phyloP scores from a whole-genome alignment of 2,888 invertebrate species.

The Apodemia mormo region DNA sequence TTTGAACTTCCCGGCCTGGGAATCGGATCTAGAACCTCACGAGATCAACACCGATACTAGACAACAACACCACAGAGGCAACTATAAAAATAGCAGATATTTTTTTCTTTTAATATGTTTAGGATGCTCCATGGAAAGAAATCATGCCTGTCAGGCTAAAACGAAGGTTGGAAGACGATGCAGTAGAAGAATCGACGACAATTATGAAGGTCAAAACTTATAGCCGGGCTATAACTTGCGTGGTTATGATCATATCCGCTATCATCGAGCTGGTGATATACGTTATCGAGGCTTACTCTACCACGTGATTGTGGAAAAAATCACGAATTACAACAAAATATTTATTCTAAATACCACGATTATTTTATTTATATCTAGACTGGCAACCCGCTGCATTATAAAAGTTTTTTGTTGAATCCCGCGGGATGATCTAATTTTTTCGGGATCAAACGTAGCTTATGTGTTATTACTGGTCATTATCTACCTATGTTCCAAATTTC shows the following conservation, averaged over 20 bases:
- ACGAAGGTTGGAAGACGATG: conserved; percentile 39
- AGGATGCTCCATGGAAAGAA: conserved; percentile 58
- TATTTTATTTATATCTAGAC: no score
- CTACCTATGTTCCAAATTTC: no score
- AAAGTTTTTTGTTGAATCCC: no score
- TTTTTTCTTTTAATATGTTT: conserved; percentile 22
- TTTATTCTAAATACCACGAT: neutral
- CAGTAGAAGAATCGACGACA: conserved; percentile 22
- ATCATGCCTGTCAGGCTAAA: conserved; percentile 50
- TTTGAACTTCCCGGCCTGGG: no score
- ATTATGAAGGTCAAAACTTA: conserved; percentile 49
- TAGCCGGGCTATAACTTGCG: conserved; percentile 53
- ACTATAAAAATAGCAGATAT: no score
- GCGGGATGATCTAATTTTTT: no score
- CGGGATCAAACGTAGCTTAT: no score
- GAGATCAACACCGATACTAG: no score
- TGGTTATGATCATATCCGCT: conserved; percentile 53
- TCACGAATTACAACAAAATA: neutral
- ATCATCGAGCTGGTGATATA: conserved; percentile 58
- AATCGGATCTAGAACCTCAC: no score
- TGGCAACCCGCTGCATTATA: no score
- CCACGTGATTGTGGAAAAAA: neutral
- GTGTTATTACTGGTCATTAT: no score
- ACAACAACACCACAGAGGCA: no score
- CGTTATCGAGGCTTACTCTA: conserved; percentile 51